Base-by-base conservation (phyloP, 1,140 invertebrate species). In the Trachymyrmex septentrionalis region DNA sequence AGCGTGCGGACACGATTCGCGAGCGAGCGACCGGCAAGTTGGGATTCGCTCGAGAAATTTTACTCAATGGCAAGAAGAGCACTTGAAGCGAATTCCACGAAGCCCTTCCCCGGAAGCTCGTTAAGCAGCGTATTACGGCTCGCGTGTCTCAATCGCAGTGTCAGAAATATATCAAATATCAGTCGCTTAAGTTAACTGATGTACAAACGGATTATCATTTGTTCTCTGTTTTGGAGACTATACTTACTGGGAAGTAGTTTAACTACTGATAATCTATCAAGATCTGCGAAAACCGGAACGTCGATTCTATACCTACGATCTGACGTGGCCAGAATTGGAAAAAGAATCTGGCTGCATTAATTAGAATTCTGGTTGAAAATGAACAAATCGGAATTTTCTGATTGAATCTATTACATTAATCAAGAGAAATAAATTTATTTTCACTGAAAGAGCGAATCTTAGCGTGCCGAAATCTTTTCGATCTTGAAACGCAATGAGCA, bases 61-160 rank as follows among this genome's bases (percentile, higher is more conserved):
- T 48, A 89, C 85, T 91, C 87, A 89, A 90, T 91, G 82, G 81
- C 82, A 67, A 92, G 88, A 85, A 84, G 81, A 89, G 87, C 86
- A 88, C 86, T 89, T 90, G 91, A 90, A 89, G 91, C 55, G 55
- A 89, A 90, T 92, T 86, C 27, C 24, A 69, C 50, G 59, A 76
- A 57, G 34, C 57, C 57, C 81, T 76, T 76, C 73, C n/a, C 30
- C 59, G 75, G 61, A 80, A 85, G 75, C 64, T 80, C 73, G 57
- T 85, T 67, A 80, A 85, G 24, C 55, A 27, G 14, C 27, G 53
- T n/a, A n/a, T 61, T 81, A 50, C 64, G 30, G 24, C n/a, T 44
- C 14, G 21, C 67, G 24, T 24, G 21, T 76, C 30, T 34, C 72
- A 3, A 30, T 44, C 30, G 24, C 34, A 10, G 38, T 14, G n/a